phyloP scores from a whole-genome alignment of 2,113 vertebrate species.

The Oxygymnocypris stewartii region DNA sequence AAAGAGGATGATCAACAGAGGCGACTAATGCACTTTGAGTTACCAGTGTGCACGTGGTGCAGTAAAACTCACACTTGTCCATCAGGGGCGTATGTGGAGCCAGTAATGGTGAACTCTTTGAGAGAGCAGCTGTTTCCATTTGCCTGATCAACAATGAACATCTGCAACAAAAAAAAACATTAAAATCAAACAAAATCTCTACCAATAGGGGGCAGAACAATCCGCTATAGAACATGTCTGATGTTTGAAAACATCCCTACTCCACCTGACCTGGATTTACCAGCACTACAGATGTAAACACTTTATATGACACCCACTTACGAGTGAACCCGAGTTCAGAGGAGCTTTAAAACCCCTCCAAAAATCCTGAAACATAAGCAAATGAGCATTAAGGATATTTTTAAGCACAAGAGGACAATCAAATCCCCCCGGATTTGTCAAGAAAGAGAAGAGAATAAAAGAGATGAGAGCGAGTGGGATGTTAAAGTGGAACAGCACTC shows the following conservation, averaged over 20 bases:
- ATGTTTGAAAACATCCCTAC: neutral
- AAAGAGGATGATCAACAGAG: neutral
- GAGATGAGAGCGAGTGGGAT: conserved; percentile 6
- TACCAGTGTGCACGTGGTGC: neutral
- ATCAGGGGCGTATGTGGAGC: conserved; percentile 93
- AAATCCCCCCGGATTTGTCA: conserved; percentile 8
- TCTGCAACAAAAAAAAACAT: conserved; percentile 71
- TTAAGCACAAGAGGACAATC: conserved; percentile 21
- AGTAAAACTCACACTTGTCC: conserved; percentile 91
- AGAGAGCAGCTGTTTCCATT: conserved; percentile 86
- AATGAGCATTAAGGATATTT: conserved; percentile 4
- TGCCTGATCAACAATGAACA: conserved; percentile 89
- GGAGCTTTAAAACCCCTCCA: neutral
- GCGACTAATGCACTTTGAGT: neutral
- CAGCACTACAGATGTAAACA: conserved; percentile 20
- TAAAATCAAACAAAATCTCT: neutral
- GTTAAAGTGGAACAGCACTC: neutral
- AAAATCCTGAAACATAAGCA: neutral
- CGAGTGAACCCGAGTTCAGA: conserved; percentile 27
- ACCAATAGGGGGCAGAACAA: conserved; percentile 28
- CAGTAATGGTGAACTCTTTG: conserved; percentile 92
- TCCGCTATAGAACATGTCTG: neutral
- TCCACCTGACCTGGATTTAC: conserved; percentile 20
- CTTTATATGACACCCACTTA: neutral
- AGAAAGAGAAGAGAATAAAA: neutral